Evolutionary conservation across 1,140 invertebrate genomes (phyloP).

Genomic region (Drosophila hydei): DNA sequence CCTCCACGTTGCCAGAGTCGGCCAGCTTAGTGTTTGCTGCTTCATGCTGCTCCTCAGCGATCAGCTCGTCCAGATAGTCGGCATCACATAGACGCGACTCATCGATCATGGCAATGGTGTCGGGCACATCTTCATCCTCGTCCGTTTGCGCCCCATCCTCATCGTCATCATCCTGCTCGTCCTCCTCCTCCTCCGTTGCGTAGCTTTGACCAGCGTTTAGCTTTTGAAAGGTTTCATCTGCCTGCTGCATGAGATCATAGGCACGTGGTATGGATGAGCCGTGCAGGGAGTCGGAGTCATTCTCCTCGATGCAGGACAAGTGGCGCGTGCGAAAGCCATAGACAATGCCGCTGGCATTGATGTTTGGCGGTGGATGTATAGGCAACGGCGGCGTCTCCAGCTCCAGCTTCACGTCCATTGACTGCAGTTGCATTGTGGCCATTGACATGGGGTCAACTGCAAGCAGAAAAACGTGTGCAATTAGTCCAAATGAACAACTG

Average conservation of each 20-base stretch:
- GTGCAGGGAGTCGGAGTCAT: conserved; percentile 79
- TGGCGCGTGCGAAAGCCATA: conserved; percentile 81
- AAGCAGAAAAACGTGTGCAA: conserved; percentile 7
- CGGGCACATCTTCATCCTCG: conserved; percentile 39
- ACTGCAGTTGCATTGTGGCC: conserved; percentile 50
- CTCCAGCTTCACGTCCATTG: conserved; percentile 32
- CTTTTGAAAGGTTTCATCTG: conserved; percentile 77
- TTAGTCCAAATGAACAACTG: conserved; percentile 16
- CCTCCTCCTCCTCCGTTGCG: conserved; percentile 38
- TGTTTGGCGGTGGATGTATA: conserved; percentile 61
- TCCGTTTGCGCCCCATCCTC: conserved; percentile 37
- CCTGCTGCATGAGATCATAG: conserved; percentile 77
- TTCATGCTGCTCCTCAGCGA: conserved; percentile 48
- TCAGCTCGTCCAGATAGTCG: conserved; percentile 77
- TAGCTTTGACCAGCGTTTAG: conserved; percentile 46
- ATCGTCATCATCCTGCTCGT: conserved; percentile 38
- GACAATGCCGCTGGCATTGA: conserved; percentile 58
- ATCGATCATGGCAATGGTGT: conserved; percentile 75
- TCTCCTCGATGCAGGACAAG: conserved; percentile 82
- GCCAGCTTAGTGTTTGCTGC: conserved; percentile 37
- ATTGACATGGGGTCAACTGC: conserved; percentile 45
- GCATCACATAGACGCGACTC: conserved; percentile 72
- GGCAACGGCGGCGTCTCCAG: conserved; percentile 60
- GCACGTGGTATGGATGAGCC: conserved; percentile 71
- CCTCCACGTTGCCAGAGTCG: conserved; percentile 61